Base-by-base conservation (phyloP, 1,140 invertebrate genomes). In the Apocrypta bakeri region DNA sequence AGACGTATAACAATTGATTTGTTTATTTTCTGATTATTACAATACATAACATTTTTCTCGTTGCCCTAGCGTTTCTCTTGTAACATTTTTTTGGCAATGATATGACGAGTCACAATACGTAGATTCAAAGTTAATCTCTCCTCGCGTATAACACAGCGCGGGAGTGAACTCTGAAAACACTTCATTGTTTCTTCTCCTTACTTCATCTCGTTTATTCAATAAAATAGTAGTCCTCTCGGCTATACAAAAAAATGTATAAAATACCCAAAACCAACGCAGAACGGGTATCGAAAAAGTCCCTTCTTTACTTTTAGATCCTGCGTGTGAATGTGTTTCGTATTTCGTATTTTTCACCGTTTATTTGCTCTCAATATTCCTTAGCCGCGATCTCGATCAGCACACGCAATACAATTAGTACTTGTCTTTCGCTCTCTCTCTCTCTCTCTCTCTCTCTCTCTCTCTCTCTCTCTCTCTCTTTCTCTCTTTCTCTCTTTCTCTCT, bases 91-190 rank as follows among this genome's bases (percentile, higher is more conserved):
- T 83, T 80, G 82, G 72, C 77, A 83, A 85, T 91, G 90, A 92
- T 92, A 91, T 92, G 90, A 91, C 85, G 84, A 90, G 85, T 90
- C 87, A 89, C 21, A 83, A 89, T 89, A 91, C 89, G 88, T 91
- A 87, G 83, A 88, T 79, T 79, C 64, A 79, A 79, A 83, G 7
- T 78, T 68, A 6, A 33, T 21, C 40, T 61, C 48, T 29, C 21
- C 25, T 79, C 21, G 27, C n/a, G 27, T 40, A 72, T 21, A 66
- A 79, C 7, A 64, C 24, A 66, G 33, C 27, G 21, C 4, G 71
- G 37, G 24, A 74, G 14, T 17, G 37, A 83, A 24, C n/a, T 71
- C 66, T 24, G 25, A 79, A 64, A 73, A 27, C 63, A 78, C 8
- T 77, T 33, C 40, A 31, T 68, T 6, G 33, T 74, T 66, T 66